Percentiles rank a stretch among this genome's conserved stretches.
Conservation (phyloP, 2,113 vertebrate genomes). For the Eidolon helvum region DNA sequence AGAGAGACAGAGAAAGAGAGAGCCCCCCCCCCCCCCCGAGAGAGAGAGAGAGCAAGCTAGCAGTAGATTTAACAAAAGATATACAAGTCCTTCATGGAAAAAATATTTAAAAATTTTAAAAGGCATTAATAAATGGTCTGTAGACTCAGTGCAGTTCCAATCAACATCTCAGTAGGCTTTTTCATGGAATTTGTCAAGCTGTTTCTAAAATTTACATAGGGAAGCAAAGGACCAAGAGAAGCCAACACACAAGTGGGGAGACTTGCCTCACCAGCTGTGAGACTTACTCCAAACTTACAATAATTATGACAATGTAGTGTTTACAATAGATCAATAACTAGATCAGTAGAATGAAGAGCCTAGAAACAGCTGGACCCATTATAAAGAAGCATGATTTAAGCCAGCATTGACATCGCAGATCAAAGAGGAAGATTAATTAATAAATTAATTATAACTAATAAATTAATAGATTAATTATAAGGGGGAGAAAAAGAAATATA, state of each 20-base stretch:
- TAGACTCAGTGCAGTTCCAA: neutral
- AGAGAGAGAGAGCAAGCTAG: neutral
- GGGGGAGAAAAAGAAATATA: neutral
- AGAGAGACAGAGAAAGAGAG: neutral
- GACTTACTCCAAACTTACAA: neutral
- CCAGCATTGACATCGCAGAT: neutral
- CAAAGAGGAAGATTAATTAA: neutral
- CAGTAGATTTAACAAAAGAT: neutral
- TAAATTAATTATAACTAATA: neutral
- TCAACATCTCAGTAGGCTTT: neutral
- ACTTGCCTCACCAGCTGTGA: neutral
- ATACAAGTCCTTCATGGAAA: neutral
- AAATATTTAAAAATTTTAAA: neutral
- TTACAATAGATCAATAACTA: neutral
- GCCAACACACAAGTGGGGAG: neutral
- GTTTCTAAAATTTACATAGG: neutral
- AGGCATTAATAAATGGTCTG: neutral
- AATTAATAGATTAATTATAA: neutral
- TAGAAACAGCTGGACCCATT: neutral
- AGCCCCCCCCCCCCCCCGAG: too few relatives aligned
- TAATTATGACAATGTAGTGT: neutral
- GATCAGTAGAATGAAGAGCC: neutral
- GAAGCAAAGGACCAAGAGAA: neutral
- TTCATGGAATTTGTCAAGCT: neutral
- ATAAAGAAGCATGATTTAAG: neutral